phyloP scores from a whole-genome alignment of 2,797 vertebrate genomes.

The Pipistrellus pygmaeus region DNA sequence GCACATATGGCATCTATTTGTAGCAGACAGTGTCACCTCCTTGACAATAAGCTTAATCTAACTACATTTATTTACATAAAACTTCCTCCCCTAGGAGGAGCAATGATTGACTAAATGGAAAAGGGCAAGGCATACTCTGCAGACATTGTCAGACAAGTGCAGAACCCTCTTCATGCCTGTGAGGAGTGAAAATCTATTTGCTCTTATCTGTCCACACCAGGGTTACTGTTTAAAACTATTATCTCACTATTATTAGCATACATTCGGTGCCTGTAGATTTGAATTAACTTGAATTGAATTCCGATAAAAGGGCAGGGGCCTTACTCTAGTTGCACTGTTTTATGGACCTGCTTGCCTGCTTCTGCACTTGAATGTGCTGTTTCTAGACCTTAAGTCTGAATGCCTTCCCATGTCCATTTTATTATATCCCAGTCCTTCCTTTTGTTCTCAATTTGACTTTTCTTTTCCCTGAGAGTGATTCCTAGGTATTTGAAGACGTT shows the following conservation, averaged over 20 bases:
- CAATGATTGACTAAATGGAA: not conserved
- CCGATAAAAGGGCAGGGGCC: not conserved
- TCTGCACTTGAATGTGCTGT: not conserved
- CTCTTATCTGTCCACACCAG: not conserved
- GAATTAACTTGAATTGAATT: slow-evolving; percentile 34
- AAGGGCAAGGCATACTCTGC: not conserved
- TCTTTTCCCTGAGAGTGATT: not conserved
- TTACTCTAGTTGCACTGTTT: not conserved
- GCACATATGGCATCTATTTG: slow-evolving; percentile 54
- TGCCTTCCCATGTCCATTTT: not conserved
- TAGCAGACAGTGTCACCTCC: slow-evolving; percentile 7
- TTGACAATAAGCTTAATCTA: slow-evolving; percentile 40
- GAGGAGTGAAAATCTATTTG: not conserved
- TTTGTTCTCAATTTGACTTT: not conserved
- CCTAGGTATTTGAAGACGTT: not conserved
- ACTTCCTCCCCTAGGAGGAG: not conserved
- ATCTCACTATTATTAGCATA: not conserved
- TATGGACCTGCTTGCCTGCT: not conserved
- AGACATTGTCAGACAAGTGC: not conserved
- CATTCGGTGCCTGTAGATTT: not conserved
- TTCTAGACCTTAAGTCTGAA: slow-evolving; percentile 14
- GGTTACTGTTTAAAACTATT: not conserved
- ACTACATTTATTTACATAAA: slow-evolving; percentile 16
- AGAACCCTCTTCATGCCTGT: not conserved
- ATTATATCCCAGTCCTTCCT: not conserved